Conservation (phyloP, 2,797 vertebrate species). For the Notamacropus eugenii region DNA sequence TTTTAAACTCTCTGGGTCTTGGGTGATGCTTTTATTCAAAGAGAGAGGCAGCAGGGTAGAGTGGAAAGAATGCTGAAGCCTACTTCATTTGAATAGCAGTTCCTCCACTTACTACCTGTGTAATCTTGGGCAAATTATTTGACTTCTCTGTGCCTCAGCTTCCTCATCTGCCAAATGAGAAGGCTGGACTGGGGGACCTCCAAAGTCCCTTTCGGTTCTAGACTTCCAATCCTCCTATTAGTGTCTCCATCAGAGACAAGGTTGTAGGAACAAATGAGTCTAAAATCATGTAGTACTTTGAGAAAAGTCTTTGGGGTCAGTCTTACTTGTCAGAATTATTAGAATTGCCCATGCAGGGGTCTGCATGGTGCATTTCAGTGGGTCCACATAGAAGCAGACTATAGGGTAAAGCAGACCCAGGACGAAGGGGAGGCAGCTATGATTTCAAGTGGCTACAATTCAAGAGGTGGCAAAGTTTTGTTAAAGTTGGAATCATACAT, state of each 20-base stretch:
- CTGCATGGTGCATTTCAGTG: neutral
- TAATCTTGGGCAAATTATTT: neutral
- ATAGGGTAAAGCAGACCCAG: neutral
- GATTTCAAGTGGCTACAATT: neutral
- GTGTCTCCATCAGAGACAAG: neutral
- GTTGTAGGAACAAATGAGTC: constrained; percentile 32
- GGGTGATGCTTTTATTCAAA: neutral
- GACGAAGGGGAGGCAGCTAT: neutral
- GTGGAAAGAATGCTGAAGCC: neutral
- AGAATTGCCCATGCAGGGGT: neutral
- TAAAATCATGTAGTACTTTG: neutral
- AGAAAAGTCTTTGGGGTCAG: constrained; percentile 12
- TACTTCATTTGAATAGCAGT: neutral
- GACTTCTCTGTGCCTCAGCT: neutral
- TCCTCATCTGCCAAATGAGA: neutral
- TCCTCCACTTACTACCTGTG: neutral
- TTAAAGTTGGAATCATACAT: neutral
- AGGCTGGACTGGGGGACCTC: neutral
- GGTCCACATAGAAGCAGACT: neutral
- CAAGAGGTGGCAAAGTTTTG: neutral
- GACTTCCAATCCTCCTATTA: neutral
- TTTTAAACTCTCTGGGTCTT: neutral
- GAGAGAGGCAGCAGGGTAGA: neutral
- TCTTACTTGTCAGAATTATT: neutral
- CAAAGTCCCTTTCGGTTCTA: neutral